These are phyloP conservation scores for Goniozus legneri DNA, from an alignment of 1,140 invertebrate genomes.

Conservation along the genomic window DNA sequence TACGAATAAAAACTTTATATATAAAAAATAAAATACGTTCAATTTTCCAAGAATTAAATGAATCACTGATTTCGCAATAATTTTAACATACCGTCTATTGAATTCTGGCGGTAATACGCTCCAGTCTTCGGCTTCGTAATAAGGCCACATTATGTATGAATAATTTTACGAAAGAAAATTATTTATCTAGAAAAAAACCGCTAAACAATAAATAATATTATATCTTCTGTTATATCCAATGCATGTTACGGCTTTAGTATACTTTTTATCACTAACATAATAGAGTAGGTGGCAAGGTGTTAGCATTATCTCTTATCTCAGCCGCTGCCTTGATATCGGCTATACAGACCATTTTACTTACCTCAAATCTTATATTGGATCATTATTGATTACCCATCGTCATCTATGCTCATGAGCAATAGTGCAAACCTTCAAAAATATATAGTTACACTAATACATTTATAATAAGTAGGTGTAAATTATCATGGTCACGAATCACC, in stretches of 20 bases:
- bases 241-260: conserved; percentile 16
- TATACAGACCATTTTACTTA: conserved; percentile 7
- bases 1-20: no score
- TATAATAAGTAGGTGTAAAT: no score
- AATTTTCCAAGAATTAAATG: background rate
- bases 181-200: no score
- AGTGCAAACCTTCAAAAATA: no score
- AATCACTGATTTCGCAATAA: conserved; percentile 1
- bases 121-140: conserved; percentile 73
- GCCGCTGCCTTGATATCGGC: conserved; percentile 28
- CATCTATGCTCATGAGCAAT: no score
- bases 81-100: conserved; percentile 67
- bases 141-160: conserved; percentile 58
- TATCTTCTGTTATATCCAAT: no score
- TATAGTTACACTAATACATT: no score
- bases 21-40: no score
- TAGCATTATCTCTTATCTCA: conserved; percentile 48
- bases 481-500: no score
- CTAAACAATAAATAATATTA: no score
- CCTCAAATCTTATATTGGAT: background rate
- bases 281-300: conserved; percentile 27
- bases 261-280: conserved; percentile 36
- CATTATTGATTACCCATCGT: no score
- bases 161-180: background rate
- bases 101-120: conserved; percentile 76